Conservation (phyloP, 2,113 vertebrate genomes). For the Sander vitreus region DNA sequence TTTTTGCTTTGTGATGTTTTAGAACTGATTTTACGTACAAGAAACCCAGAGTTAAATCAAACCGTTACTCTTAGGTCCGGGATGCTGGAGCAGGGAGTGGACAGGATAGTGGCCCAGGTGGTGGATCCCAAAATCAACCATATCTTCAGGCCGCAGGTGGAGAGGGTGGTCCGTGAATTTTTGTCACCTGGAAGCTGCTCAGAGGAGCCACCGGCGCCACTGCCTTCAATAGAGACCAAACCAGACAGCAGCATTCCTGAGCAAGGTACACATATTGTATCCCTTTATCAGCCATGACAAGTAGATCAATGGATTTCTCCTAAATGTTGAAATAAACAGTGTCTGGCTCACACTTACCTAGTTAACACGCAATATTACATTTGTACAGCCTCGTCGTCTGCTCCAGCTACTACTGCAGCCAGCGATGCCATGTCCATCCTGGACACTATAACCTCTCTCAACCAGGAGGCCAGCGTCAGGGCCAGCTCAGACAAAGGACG, state of each 20-base stretch:
- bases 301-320: background rate
- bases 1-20: background rate
- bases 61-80: slow-evolving; percentile 89
- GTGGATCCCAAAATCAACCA: slow-evolving; percentile 99
- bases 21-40: background rate
- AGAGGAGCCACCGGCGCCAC: slow-evolving; percentile 80
- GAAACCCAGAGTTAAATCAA: background rate
- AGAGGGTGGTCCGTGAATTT: slow-evolving; percentile 95
- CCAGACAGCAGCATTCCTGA: slow-evolving; percentile 80
- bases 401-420: slow-evolving; percentile 81
- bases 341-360: background rate
- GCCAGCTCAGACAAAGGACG: slow-evolving; percentile 77
- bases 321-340: background rate
- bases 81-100: slow-evolving; percentile 98
- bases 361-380: background rate
- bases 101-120: slow-evolving; percentile 98
- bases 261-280: slow-evolving; percentile 80
- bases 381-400: slow-evolving; percentile 79
- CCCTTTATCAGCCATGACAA: background rate
- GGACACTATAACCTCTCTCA: slow-evolving; percentile 93
- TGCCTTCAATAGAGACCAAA: slow-evolving; percentile 82
- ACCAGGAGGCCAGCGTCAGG: slow-evolving; percentile 92
- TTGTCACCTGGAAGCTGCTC: slow-evolving; percentile 91
- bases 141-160: slow-evolving; percentile 97
- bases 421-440: slow-evolving; percentile 93